Evolutionary conservation across 1,140 invertebrate genomes (phyloP), one percentile per base, ranked within the genome.

Genomic region (Eubasilissa regina): DNA sequence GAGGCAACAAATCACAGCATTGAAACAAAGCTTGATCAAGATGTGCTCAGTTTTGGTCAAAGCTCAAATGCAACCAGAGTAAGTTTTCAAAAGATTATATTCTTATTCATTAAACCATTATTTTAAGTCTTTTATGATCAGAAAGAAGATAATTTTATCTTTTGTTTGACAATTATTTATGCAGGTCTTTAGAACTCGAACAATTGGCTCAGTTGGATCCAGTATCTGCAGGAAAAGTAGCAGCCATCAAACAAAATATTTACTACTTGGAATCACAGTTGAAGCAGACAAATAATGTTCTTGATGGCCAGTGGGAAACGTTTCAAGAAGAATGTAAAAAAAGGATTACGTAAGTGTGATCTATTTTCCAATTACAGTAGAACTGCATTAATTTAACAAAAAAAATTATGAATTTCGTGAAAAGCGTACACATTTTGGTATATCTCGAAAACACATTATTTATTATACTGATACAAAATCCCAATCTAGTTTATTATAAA

Each of bases 11-110:
- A 85, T 89, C 0, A 82, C 85, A 4, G 85, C 86, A 4, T 84
- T 94, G 13, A 92, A 93, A 80, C 87, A 92, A 79, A 89, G 89
- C 44, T 80, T 93, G 0, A 90, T 92, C 19, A 90, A 93, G 74
- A 87, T 91, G 0, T 93, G 92, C 84, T 90, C 91, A 4, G 92
- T 92, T 68, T 87, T 92, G 45, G 92, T 93, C 72, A 92, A 94
- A 78, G 91, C 91, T 4, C 87, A 89, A 15, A 91, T 91, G 9
- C 90, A 93, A 82, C 89, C 92, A 56, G 87, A 90, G 91, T 92
- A 84, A 85, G 89, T 87, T 45, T 11, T 15, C 8, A 13, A 51
- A 15, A 11, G 11, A 51, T 13, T 51, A 1, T 1, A 51, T 35
- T 35, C 1, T 35, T 35, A 35, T 3, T 35, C 25, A 35, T n/a